Evolutionary conservation across 2,797 vertebrate genomes (phyloP), one percentile per base, ranked within the genome.

Genomic region (Chloroceryle amazona): DNA sequence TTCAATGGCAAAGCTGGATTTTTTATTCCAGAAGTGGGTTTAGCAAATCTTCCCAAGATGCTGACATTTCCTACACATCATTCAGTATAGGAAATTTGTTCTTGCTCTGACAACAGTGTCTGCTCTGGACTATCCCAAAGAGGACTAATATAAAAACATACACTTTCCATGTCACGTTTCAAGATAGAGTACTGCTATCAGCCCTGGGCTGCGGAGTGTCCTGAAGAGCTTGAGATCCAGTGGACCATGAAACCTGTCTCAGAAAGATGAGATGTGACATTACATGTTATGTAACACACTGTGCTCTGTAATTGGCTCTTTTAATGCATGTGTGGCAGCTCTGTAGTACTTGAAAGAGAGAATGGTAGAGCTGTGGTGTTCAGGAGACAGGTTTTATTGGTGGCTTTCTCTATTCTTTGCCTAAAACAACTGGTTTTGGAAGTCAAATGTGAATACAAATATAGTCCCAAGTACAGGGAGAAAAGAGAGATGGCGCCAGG

Each of bases 231-330:
- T 66, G 80, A 92, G 78, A 93, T 61, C 61, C 81, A 89, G 46
- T 78, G 88, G 74, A 90, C 83, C 95, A 55, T 94, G 57, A 96
- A 95, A 80, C 44, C 33, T 80, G 37, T 74, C 67, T 87, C 26
- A 65, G 71, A 44, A 95, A 82, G 90, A 96, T 78, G 67, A 93
- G 94, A 87, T 87, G 83, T 91, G 92, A 71, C 83, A 71, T 89
- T 86, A 17, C 6, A 0, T 86, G 93, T 94, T 97, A 91, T 72
- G 37, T 96, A 96, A 93, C 66, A 46, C 47, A 9, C 67, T 49
- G 28, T 86, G 73, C 68, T 84, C 67, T 78, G 37, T 86, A 86
- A 79, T 46, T 72, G 49, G 29, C 58, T 83, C 44, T 89, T 96
- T 42, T 58, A 54, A 58, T 60, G 39, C 49, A 25, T 29, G 22